Evolutionary conservation across 2,797 vertebrate species (phyloP).

Genomic region (Artibeus jamaicensis): DNA sequence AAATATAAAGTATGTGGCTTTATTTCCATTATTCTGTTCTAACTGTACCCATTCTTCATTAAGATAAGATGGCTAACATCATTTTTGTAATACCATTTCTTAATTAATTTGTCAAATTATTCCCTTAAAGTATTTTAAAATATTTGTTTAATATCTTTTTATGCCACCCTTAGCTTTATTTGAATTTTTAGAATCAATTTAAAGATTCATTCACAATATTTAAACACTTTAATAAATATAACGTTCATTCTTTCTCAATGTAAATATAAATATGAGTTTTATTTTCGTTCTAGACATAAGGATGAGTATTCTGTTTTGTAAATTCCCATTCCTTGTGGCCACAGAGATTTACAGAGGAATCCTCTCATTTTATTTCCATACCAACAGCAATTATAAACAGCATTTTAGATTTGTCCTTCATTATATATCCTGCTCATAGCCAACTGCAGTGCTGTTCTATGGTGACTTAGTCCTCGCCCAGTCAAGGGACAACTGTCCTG

Average conservation of each 20-base stretch:
- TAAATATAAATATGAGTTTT: background rate
- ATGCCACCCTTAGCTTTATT: background rate
- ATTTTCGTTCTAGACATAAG: background rate
- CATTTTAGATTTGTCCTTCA: background rate
- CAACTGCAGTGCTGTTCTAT: background rate
- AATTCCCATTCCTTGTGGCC: background rate
- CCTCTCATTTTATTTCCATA: background rate
- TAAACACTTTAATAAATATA: background rate
- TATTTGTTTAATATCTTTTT: background rate
- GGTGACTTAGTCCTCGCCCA: background rate
- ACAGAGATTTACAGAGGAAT: background rate
- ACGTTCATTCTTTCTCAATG: background rate
- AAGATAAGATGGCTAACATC: background rate
- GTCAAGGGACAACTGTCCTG: background rate
- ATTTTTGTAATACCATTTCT: background rate
- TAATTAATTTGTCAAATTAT: background rate
- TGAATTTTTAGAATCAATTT: background rate
- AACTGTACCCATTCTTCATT: background rate
- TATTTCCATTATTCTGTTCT: background rate
- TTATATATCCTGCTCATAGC: background rate
- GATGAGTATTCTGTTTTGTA: background rate
- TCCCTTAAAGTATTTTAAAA: background rate
- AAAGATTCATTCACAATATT: background rate
- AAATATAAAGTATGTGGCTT: background rate
- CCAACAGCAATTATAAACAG: background rate